phyloP scores from a whole-genome alignment of 2,888 invertebrate species.

The Hirudinaria manillensis region DNA sequence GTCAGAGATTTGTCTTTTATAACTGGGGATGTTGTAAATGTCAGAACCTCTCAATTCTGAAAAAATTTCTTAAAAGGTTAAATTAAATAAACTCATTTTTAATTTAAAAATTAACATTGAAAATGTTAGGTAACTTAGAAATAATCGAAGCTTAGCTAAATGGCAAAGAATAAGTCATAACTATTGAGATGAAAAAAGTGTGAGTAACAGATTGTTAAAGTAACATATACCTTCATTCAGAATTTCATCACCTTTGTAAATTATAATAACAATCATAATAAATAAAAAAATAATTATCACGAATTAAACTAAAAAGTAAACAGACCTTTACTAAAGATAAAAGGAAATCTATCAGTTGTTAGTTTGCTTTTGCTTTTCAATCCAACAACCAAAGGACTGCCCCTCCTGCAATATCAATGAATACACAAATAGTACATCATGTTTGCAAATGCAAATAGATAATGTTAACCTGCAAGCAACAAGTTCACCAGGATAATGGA shows the following conservation, averaged over 20 bases:
- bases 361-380: conserved; percentile 90
- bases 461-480: conserved; percentile 71
- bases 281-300: too few relatives aligned
- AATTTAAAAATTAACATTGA: too few relatives aligned
- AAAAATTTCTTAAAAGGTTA: not conserved
- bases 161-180: too few relatives aligned
- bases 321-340: conserved; percentile 87
- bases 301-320: too few relatives aligned
- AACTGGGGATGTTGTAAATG: conserved; percentile 1
- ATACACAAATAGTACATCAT: not conserved
- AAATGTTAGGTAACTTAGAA: too few relatives aligned
- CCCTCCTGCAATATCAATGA: conserved; percentile 59
- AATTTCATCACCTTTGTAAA: not conserved
- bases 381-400: conserved; percentile 91
- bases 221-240: conserved; percentile 16
- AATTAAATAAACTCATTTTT: not conserved
- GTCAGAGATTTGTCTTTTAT: conserved; percentile 32
- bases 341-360: conserved; percentile 93
- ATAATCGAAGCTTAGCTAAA: too few relatives aligned
- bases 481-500: conserved; percentile 90
- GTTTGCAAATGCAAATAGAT: not conserved
- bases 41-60: conserved; percentile 15
- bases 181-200: not conserved
- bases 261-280: not conserved
- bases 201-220: conserved; percentile 5